Percentiles rank a stretch among this genome's conserved stretches.
phyloP scores from a whole-genome alignment of 2,797 vertebrate genomes.

The Poeciliopsis paucimaculata region DNA sequence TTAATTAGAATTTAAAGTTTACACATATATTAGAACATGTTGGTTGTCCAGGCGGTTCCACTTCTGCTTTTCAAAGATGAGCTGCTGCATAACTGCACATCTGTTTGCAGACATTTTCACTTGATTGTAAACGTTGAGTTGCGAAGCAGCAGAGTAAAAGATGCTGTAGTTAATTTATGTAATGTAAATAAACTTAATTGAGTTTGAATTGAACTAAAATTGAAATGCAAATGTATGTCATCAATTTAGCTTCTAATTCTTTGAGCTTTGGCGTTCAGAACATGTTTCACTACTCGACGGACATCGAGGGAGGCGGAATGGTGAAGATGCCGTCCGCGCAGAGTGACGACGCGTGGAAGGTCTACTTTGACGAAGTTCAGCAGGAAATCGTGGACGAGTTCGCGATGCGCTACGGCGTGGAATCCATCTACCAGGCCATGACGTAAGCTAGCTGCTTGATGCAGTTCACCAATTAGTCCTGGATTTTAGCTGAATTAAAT shows the following conservation, averaged over 20 bases:
- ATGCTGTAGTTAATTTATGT: not conserved
- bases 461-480: not conserved
- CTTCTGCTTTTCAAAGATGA: no score
- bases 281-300: slow-evolving; percentile 91
- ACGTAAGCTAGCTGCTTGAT: slow-evolving; percentile 83
- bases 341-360: slow-evolving; percentile 96
- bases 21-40: no score
- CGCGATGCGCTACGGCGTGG: slow-evolving; percentile 95
- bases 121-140: no score
- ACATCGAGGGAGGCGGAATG: slow-evolving; percentile 86
- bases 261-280: slow-evolving; percentile 78
- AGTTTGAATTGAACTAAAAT: not conserved
- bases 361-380: slow-evolving; percentile 94
- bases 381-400: slow-evolving; percentile 98
- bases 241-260: not conserved
- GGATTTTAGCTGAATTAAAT: not conserved
- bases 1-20: no score
- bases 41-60: no score
- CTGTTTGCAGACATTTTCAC: no score
- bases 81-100: no score
- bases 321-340: slow-evolving; percentile 88
- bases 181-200: not conserved
- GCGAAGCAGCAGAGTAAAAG: not conserved
- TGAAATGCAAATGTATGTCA: no score
- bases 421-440: slow-evolving; percentile 98